Evolutionary conservation across 2,888 invertebrate genomes (phyloP), one percentile per base, ranked within the genome.

Genomic region (Agrochola circellaris): DNA sequence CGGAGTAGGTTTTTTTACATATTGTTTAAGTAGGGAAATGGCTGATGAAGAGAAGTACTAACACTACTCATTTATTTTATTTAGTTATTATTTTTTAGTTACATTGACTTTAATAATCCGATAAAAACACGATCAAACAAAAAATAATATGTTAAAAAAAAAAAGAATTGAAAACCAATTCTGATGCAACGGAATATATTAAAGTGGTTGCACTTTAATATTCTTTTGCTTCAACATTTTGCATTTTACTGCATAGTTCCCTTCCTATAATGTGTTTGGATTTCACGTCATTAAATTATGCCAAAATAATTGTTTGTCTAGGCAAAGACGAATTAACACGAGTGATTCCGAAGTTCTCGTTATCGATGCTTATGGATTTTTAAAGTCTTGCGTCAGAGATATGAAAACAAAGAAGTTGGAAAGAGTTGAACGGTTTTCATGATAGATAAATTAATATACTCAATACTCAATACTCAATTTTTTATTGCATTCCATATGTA

Each of bases 241-340:
- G 23, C 7, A 48, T 54, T 23, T 38, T 26, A 23, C 26, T 23
- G 26, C 45, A 34, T 38, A 30, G 66, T 66, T 76, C 15, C 20
- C 38, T 76, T 45, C 45, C 17, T 62, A n/a, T 64, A 71, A 69
- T 56, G 51, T 38, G 64, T 58, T 79, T 60, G 26, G 9, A 60
- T 79, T 65, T 42, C 30, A 15, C 17, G 17, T 60, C 48, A 78
- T 79, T 72, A 23, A 79, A 54, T 65, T 64, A 70, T 64, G 42
- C 30, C 51, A n/a, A 15, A 51, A 56, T 45, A 51, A 56, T 45
- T 75, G 51, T 65, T 65, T 72, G 34, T 65, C n/a, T 8, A 71
- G 13, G 17, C 17, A 38, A 62, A 62, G 17, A 26, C 13, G 77
- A n/a, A n/a, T n/a, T n/a, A n/a, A n/a, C n/a, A n/a, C n/a, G n/a